phyloP scores from a whole-genome alignment of 1,140 invertebrate genomes.

The Adelges cooleyi region DNA sequence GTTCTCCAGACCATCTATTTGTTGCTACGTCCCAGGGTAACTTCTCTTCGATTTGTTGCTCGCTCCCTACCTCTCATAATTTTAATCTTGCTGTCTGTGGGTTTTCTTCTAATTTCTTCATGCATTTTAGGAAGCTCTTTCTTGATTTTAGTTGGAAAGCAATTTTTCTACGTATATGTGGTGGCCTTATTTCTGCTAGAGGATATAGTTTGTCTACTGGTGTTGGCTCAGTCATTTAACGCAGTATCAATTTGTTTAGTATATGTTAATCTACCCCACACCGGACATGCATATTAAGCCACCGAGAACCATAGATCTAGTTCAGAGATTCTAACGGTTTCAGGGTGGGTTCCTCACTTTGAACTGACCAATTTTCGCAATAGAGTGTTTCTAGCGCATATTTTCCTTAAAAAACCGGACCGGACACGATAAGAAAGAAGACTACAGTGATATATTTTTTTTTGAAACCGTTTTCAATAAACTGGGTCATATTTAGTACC shows the following conservation, averaged over 20 bases:
- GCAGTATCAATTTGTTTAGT: neutral
- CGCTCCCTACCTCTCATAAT: neutral
- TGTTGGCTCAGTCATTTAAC: neutral
- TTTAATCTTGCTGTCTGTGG: neutral
- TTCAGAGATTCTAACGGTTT: neutral
- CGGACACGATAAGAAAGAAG: too few relatives aligned
- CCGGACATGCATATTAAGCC: neutral
- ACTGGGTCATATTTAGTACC: too few relatives aligned
- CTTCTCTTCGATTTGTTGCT: neutral
- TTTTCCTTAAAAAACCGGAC: too few relatives aligned
- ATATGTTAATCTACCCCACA: neutral
- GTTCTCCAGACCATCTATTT: neutral
- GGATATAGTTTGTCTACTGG: too few relatives aligned
- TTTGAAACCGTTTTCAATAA: too few relatives aligned
- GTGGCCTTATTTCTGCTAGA: neutral
- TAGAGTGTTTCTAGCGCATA: constrained; percentile 13
- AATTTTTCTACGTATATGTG: neutral
- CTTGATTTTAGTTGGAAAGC: neutral
- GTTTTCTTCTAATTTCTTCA: neutral
- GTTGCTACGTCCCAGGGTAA: neutral
- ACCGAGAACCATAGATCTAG: neutral
- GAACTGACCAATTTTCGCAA: neutral
- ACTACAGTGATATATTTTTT: too few relatives aligned
- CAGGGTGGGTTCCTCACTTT: neutral
- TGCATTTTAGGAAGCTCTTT: neutral